A percentile compares a stretch with the other conserved stretches of the same genome.
phyloP scores from a whole-genome alignment of 1,140 invertebrate species.

The Eriosoma lanigerum region DNA sequence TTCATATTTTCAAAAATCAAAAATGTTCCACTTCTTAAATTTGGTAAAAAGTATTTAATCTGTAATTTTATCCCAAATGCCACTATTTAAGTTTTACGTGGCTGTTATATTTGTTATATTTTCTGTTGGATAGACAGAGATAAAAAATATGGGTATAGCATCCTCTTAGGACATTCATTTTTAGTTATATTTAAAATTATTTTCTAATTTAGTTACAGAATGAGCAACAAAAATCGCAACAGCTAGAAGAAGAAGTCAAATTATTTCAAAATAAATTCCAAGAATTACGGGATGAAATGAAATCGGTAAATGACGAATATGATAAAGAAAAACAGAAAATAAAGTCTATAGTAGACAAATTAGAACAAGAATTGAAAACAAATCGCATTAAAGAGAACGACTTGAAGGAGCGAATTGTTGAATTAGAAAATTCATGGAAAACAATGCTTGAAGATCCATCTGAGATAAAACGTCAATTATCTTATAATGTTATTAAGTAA shows the following conservation, averaged over 20 bases:
- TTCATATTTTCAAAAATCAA: too few relatives aligned
- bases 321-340: conserved; percentile 54
- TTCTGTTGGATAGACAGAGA: too few relatives aligned
- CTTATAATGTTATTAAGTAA: conserved; percentile 48
- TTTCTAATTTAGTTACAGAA: conserved; percentile 20
- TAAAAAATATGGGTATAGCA: too few relatives aligned
- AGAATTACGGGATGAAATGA: conserved; percentile 52
- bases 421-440: conserved; percentile 53
- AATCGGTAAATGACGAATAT: conserved; percentile 53
- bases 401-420: conserved; percentile 40
- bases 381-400: conserved; percentile 31
- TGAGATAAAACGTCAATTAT: conserved; percentile 52
- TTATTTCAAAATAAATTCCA: conserved; percentile 51
- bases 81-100: too few relatives aligned
- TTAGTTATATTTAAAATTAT: neutral
- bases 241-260: conserved; percentile 50
- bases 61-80: too few relatives aligned
- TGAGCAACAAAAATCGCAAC: conserved; percentile 36
- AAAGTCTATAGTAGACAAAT: conserved; percentile 48
- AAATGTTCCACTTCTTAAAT: too few relatives aligned
- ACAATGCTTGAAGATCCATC: conserved; percentile 53
- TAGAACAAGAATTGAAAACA: conserved; percentile 53
- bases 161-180: neutral
- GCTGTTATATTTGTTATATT: too few relatives aligned
- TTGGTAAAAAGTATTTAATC: too few relatives aligned